These are phyloP conservation scores for Ceramica pisi DNA, from an alignment of 2,888 invertebrate genomes.

Conservation along the genomic window DNA sequence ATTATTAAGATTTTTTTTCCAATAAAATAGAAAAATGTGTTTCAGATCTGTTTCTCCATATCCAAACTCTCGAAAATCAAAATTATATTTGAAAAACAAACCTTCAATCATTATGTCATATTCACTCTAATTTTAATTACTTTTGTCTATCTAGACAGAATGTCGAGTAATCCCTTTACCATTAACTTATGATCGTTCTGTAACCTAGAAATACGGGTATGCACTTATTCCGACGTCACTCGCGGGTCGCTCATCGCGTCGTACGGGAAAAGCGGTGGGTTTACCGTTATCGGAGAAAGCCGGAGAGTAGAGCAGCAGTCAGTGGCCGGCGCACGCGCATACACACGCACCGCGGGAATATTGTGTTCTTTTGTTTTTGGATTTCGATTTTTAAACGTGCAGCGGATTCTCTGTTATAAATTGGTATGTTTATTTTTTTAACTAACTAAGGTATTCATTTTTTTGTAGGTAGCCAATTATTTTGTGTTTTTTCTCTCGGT, in stretches of 20 bases:
- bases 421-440: slow-evolving; percentile 43
- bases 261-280: slow-evolving; percentile 67
- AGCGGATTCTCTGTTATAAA: slow-evolving; percentile 35
- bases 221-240: slow-evolving; percentile 65
- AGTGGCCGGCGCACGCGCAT: slow-evolving; percentile 55
- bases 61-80: too few relatives aligned
- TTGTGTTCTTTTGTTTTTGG: slow-evolving; percentile 33
- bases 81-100: too few relatives aligned
- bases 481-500: not conserved
- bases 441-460: not conserved
- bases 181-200: slow-evolving; percentile 10
- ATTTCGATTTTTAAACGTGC: slow-evolving; percentile 21
- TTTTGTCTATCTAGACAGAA: not conserved
- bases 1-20: too few relatives aligned
- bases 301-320: slow-evolving; percentile 71
- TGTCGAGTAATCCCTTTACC: not conserved
- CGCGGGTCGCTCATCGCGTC: slow-evolving; percentile 40
- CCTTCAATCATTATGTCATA: too few relatives aligned
- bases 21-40: not conserved
- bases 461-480: not conserved
- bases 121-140: too few relatives aligned
- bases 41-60: too few relatives aligned
- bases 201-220: slow-evolving; percentile 63
- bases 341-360: slow-evolving; percentile 37
- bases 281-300: slow-evolving; percentile 88